Evolutionary conservation across 1,140 invertebrate species (phyloP), one percentile per base, ranked within the genome.

Genomic region (Cyrtorhinus lividipennis): DNA sequence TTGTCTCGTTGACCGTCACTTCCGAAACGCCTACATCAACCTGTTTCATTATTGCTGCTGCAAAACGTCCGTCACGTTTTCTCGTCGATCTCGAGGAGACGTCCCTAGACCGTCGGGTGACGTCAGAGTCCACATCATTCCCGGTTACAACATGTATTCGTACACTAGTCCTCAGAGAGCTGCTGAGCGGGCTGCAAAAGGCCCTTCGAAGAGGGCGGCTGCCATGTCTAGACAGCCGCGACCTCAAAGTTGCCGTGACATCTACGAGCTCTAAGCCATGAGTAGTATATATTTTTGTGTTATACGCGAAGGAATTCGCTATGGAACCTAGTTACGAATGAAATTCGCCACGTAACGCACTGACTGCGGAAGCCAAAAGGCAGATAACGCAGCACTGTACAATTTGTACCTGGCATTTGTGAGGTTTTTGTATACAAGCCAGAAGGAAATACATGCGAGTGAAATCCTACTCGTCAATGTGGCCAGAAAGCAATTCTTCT

Each of bases 11-110:
- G 83, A 86, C 68, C 74, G 79, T 0, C 81, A 84, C 69, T 88
- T 87, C 68, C 76, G 85, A n/a, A 82, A 78, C 64, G 85, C 86
- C 2, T 91, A 86, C 70, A 76, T 83, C 22, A 85, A 87, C 69
- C 72, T 90, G 10, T 90, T 88, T 69, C 81, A 89, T 67, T 90
- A 90, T 67, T 90, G 87, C 69, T 90, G 84, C 69, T 89, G 87
- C 73, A 90, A 90, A 71, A 88, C 82, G 3, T 84, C 83, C 2
- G 81, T 89, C 5, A 81, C 83, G 23, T 82, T 85, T 62, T 81
- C 84, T 0, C 75, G 84, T 8, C 76, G 83, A 61, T 75, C 82
- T 13, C 71, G 83, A 24, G 74, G 77, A n/a, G 80, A 80, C 23
- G 66, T 71, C 2, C 70, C 75, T 3, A 69, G 80, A 0, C 78